phyloP scores from a whole-genome alignment of 2,888 invertebrate species.

The Epinotia bilunana region DNA sequence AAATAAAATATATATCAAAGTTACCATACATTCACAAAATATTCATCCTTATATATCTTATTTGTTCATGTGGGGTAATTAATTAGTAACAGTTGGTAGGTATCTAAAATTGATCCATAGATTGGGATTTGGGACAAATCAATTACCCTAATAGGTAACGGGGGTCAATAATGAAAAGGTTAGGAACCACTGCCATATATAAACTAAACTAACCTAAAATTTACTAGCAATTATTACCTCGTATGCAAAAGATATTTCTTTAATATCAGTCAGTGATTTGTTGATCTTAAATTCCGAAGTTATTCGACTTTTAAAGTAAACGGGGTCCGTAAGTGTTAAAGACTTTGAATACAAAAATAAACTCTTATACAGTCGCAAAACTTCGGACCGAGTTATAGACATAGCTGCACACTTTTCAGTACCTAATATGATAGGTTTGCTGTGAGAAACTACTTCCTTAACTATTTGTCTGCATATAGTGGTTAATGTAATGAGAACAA shows the following conservation, averaged over 20 bases:
- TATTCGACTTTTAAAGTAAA: constrained; percentile 89
- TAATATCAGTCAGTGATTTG: constrained; percentile 73
- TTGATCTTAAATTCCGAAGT: constrained; percentile 89
- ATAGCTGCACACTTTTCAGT: constrained; percentile 49
- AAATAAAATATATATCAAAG: no score
- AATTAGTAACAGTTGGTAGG: no score
- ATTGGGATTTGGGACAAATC: no score
- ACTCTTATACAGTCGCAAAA: constrained; percentile 91
- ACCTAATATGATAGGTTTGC: background rate
- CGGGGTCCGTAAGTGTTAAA: constrained; percentile 90
- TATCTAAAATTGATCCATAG: no score
- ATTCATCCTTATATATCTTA: no score
- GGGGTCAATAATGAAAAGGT: no score
- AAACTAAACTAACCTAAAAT: constrained; percentile 9
- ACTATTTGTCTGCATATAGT: background rate
- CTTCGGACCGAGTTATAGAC: constrained; percentile 72
- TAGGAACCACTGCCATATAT: background rate
- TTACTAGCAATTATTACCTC: constrained; percentile 57
- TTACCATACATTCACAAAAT: no score
- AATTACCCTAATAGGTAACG: no score
- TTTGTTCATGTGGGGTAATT: no score
- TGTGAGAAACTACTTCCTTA: background rate
- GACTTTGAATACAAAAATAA: constrained; percentile 91
- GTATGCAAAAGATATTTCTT: constrained; percentile 71
- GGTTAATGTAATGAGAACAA: no score